Base-by-base conservation (phyloP, 2,113 vertebrate genomes). In the Solea solea region DNA sequence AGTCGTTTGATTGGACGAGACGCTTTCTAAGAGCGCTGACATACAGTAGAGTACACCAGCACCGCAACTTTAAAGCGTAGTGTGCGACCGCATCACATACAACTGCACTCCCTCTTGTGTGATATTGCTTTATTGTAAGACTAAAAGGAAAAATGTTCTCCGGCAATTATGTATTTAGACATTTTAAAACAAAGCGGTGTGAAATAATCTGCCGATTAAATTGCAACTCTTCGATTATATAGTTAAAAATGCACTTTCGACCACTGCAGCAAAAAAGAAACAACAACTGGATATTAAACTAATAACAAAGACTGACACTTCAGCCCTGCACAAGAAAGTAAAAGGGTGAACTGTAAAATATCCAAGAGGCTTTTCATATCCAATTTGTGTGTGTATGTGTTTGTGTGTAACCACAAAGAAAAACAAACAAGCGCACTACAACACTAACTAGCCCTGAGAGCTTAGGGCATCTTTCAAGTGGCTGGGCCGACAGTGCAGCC, bases 381-480 rank as follows among this genome's bases (percentile, higher is more conserved):
- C 21, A 8, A 9, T 50, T n/a, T 41, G 15, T 65, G 14, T 51
- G 39, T 55, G 16, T 55, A 41, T 39, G 39, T 52, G 41, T 51
- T 39, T 66, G 56, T 62, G 59, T 61, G 54, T 28, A 10, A 79
- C 76, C 76, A 58, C 76, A 77, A 83, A 74, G 62, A 74, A 85
- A 88, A 90, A 89, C 78, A 87, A 89, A 88, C 82, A 84, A 81
- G 68, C 65, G 46, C 62, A 84, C 69, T 67, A 70, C 76, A 86
- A 76, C 64, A 41, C 77, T 79, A 80, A 83, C 76, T 64, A 53
- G 49, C 66, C 69, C 62, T 27, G 63, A 81, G 82, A 86, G 71
- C 61, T 58, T 69, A 73, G 76, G 71, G 64, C 77, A 80, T 76
- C 80, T 84, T 80, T 85, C 81, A 88, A 89, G 85, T 81, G 83